Evolutionary conservation across 1,140 invertebrate species (phyloP).

Genomic region (Dryas iulia): DNA sequence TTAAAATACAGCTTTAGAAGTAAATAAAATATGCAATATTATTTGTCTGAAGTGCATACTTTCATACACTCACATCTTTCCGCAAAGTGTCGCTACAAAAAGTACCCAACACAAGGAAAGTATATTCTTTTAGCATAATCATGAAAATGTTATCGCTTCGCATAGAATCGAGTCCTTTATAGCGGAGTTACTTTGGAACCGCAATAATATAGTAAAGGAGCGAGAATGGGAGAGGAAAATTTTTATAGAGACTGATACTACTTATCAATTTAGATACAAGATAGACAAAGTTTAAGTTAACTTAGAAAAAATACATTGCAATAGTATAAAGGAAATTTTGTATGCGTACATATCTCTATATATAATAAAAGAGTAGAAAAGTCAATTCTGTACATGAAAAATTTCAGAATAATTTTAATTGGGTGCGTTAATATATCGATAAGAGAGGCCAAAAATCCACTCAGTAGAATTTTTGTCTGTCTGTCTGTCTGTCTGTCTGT

Average conservation of each 20-base stretch:
- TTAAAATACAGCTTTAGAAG: too few species aligned
- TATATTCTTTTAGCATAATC: slow-evolving; percentile 48
- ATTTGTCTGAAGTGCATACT: not conserved
- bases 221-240: slow-evolving; percentile 5
- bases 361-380: not conserved
- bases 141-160: slow-evolving; percentile 57
- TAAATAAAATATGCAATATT: too few species aligned
- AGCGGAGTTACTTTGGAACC: slow-evolving; percentile 45
- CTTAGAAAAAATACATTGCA: not conserved
- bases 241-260: slow-evolving; percentile 4
- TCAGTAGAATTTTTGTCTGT: too few species aligned
- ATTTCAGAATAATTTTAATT: too few species aligned
- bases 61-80: not conserved
- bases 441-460: too few species aligned
- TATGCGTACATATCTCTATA: not conserved
- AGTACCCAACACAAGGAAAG: slow-evolving; percentile 37
- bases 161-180: slow-evolving; percentile 53
- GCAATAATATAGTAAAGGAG: slow-evolving; percentile 29
- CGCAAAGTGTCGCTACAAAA: slow-evolving; percentile 21
- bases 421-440: too few species aligned
- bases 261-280: not conserved
- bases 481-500: too few species aligned
- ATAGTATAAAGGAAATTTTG: not conserved
- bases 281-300: not conserved
- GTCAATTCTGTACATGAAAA: too few species aligned